Evolutionary conservation across 2,888 invertebrate genomes (phyloP).

Genomic region (Microplitis deprimator): DNA sequence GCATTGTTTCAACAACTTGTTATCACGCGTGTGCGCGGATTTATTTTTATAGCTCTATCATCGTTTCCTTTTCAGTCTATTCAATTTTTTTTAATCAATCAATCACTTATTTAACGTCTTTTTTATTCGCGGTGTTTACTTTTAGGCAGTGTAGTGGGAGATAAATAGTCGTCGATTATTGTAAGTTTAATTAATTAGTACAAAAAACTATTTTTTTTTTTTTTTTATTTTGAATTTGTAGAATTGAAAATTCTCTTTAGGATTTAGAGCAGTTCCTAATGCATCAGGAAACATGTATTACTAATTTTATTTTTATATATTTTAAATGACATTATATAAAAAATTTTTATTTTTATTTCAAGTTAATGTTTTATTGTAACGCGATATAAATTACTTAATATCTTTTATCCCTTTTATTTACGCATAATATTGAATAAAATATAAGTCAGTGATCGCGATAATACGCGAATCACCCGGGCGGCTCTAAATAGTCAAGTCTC

Average conservation of each 20-base stretch:
- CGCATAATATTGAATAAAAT: conserved; percentile 23
- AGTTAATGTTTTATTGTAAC: neutral
- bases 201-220: neutral
- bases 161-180: neutral
- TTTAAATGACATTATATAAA: neutral
- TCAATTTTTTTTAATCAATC: neutral
- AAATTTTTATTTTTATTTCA: neutral
- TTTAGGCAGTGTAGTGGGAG: neutral
- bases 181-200: neutral
- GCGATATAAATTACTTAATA: neutral
- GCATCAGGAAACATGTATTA: conserved; percentile 29
- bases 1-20: conserved; percentile 45
- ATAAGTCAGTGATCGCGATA: conserved; percentile 34
- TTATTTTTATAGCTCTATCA: conserved; percentile 8
- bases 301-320: neutral
- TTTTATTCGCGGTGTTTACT: neutral
- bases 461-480: conserved; percentile 20
- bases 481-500: conserved; percentile 5
- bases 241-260: neutral
- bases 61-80: neutral
- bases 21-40: conserved; percentile 22
- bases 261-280: conserved; percentile 25
- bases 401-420: conserved; percentile 6
- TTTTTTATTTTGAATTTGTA: neutral
- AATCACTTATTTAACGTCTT: neutral